Evolutionary conservation across 2,888 invertebrate species (phyloP).

Genomic region (Spodoptera picta): DNA sequence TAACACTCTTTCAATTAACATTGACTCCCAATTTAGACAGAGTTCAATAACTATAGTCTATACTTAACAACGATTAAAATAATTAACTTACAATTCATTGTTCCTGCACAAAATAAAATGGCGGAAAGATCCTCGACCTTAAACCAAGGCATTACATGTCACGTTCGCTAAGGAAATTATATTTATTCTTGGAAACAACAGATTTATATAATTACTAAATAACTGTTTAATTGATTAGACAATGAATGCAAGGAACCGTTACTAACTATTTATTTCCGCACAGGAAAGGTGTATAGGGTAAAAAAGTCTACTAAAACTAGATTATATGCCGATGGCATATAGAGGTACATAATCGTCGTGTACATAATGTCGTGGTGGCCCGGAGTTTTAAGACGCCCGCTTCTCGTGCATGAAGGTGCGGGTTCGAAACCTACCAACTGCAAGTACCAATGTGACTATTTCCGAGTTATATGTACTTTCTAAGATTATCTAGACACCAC

Average conservation of each 20-base stretch:
- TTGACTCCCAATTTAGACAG: slow-evolving; percentile 20
- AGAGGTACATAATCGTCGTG: too few relatives aligned
- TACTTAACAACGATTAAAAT: slow-evolving; percentile 44
- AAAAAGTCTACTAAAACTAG: too few relatives aligned
- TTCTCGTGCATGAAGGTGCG: too few relatives aligned
- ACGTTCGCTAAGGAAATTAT: slow-evolving; percentile 21
- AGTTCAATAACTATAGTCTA: slow-evolving; percentile 10
- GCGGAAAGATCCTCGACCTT: slow-evolving; percentile 46
- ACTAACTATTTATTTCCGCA: slow-evolving; percentile 18
- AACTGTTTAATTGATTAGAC: slow-evolving; percentile 20
- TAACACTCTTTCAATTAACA: background rate
- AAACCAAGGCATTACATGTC: slow-evolving; percentile 19
- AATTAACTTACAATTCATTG: slow-evolving; percentile 23
- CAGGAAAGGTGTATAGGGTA: background rate
- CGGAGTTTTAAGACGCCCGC: too few relatives aligned
- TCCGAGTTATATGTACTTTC: too few relatives aligned
- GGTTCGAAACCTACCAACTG: too few relatives aligned
- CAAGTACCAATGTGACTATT: too few relatives aligned
- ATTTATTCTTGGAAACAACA: slow-evolving; percentile 31
- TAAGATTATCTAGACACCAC: too few relatives aligned
- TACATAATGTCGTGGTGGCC: too few relatives aligned
- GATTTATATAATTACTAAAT: slow-evolving; percentile 19
- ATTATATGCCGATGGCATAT: too few relatives aligned
- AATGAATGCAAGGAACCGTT: background rate
- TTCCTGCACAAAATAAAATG: slow-evolving; percentile 19